Conservation (phyloP, 1,140 invertebrate species). For the Psix sp. region DNA sequence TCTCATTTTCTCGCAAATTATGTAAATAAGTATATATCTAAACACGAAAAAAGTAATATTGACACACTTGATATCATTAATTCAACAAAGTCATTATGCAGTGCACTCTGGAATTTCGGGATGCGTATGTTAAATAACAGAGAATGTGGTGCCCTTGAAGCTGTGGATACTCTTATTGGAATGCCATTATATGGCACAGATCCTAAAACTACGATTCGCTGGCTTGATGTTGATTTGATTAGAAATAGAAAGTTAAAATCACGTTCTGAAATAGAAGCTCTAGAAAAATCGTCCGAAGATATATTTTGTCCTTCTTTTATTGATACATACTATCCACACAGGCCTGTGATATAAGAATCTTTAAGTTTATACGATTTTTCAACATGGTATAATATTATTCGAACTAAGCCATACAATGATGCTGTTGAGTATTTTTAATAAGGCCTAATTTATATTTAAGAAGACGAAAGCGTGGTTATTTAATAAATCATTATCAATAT, state of each 20-base stretch:
- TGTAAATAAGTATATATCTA: background rate
- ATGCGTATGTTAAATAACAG: background rate
- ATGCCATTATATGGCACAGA: constrained; percentile 1
- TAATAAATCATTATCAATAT: constrained; percentile 62
- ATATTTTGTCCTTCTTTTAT: background rate
- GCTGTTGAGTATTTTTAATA: background rate
- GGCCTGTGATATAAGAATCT: background rate
- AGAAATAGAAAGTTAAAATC: background rate
- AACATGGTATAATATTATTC: background rate
- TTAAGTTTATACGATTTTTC: background rate
- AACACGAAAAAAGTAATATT: background rate
- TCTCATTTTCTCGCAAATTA: background rate
- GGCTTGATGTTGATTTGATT: background rate
- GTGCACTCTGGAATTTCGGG: background rate
- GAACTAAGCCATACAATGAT: background rate
- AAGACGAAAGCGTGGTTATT: constrained; percentile 50
- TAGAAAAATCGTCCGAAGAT: background rate
- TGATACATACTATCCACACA: background rate
- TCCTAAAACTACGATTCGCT: background rate
- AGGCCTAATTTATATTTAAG: constrained; percentile 39
- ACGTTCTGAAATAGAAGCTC: background rate
- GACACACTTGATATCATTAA: background rate
- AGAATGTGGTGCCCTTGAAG: constrained; percentile 1
- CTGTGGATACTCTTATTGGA: background rate
- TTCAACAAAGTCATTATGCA: background rate